phyloP scores from a whole-genome alignment of 2,113 vertebrate genomes.

The Scortum barcoo region DNA sequence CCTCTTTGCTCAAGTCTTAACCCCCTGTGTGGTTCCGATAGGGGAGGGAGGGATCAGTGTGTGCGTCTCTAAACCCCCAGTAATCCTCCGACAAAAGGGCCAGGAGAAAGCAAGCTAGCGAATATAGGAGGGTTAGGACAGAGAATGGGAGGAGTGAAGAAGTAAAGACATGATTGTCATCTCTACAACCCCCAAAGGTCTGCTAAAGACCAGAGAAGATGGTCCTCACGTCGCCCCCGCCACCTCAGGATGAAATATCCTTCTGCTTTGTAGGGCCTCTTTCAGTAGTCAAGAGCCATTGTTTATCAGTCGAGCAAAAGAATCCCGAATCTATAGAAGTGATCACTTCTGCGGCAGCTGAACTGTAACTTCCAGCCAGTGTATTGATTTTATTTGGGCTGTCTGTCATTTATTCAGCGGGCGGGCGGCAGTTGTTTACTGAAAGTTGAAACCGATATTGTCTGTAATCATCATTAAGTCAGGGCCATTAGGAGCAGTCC shows the following conservation, averaged over 20 bases:
- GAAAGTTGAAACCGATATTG: conserved; percentile 75
- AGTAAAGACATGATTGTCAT: conserved; percentile 60
- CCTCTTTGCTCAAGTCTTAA: conserved; percentile 67
- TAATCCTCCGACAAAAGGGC: conserved; percentile 80
- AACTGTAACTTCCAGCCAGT: conserved; percentile 41
- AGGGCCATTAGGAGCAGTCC: conserved; percentile 63
- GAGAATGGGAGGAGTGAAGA: conserved; percentile 67
- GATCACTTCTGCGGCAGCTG: conserved; percentile 43
- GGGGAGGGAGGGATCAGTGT: conserved; percentile 66
- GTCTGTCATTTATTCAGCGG: conserved; percentile 62
- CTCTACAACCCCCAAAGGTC: conserved; percentile 65
- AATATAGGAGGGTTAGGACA: conserved; percentile 42
- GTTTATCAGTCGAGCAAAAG: conserved; percentile 42
- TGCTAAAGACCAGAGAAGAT: conserved; percentile 69
- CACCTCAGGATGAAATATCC: conserved; percentile 8
- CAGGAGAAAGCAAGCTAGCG: conserved; percentile 59
- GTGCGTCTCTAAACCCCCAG: conserved; percentile 71
- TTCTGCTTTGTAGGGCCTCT: conserved; percentile 13
- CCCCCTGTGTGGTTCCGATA: conserved; percentile 76
- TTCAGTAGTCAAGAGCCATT: conserved; percentile 27
- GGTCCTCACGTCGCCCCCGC: conserved; percentile 26
- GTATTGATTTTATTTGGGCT: conserved; percentile 57
- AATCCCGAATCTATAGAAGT: conserved; percentile 9
- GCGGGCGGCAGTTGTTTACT: conserved; percentile 62
- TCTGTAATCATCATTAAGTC: conserved; percentile 78